These are phyloP conservation scores for Trichoplax adhaerens DNA, from an alignment of 37 sponge, comb jelly and placozoan species.

Conservation along the genomic window DNA sequence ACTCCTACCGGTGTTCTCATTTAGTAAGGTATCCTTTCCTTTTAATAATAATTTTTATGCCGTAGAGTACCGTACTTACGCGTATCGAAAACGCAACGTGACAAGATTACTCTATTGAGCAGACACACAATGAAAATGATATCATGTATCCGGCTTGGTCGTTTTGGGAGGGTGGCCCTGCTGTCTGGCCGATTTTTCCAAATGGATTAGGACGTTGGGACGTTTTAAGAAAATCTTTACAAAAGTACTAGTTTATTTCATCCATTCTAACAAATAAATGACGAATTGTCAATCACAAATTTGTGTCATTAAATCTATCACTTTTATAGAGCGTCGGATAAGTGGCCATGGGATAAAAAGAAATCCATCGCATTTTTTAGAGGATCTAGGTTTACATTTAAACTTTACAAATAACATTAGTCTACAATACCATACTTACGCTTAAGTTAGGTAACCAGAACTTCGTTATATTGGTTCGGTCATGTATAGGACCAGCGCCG, in stretches of 20 bases:
- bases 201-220: conserved; percentile 65
- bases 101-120: not conserved
- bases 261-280: no score
- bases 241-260: not conserved
- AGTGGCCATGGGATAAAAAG: conserved; percentile 65
- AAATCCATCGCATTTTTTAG: conserved; percentile 42
- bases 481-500: conserved; percentile 45
- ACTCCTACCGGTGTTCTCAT: conserved; percentile 67
- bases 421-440: not conserved
- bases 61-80: no score
- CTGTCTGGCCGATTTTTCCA: conserved; percentile 55
- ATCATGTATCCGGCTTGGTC: conserved; percentile 91
- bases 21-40: conserved; percentile 38
- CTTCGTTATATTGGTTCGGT: not conserved
- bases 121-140: conserved; percentile 51
- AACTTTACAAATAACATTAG: not conserved
- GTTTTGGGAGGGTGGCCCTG: conserved; percentile 83
- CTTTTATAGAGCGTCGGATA: conserved; percentile 12
- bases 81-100: no score
- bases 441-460: not conserved
- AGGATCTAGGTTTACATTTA: conserved; percentile 50
- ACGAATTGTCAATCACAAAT: no score
- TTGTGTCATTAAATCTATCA: no score
- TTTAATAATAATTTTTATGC: no score
- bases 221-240: conserved; percentile 43